A percentile compares a stretch with the other conserved stretches of the same genome.
phyloP scores from a whole-genome alignment of 2,113 vertebrate genomes.

The Salminus brasiliensis region DNA sequence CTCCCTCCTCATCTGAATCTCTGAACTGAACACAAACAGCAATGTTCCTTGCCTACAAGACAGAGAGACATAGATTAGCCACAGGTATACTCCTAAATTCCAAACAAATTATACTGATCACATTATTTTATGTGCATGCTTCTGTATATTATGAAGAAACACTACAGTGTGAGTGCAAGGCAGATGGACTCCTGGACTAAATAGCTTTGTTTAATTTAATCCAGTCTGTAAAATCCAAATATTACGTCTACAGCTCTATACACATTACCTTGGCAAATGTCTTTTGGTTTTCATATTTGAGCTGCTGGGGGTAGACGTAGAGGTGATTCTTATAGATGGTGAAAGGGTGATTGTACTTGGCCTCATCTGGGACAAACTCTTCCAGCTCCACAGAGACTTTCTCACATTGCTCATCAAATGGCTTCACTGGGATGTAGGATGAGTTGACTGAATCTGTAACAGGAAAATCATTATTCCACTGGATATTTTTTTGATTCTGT shows the following conservation, averaged over 20 bases:
- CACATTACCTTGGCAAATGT: slow-evolving; percentile 92
- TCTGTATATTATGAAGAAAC: too few species aligned
- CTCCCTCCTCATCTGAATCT: slow-evolving; percentile 90
- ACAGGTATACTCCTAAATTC: neutral
- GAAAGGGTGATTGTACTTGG: slow-evolving; percentile 92
- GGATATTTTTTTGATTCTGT: neutral
- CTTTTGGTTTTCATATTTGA: slow-evolving; percentile 98
- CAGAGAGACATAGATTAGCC: neutral
- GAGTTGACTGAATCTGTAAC: slow-evolving; percentile 88
- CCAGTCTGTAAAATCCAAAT: neutral
- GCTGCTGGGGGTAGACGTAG: slow-evolving; percentile 89
- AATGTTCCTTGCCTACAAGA: slow-evolving; percentile 89
- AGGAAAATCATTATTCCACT: neutral
- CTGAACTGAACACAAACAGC: slow-evolving; percentile 90
- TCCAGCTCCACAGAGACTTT: slow-evolving; percentile 87
- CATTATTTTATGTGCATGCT: neutral
- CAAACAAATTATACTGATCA: neutral
- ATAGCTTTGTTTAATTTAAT: neutral
- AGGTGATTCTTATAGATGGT: slow-evolving; percentile 94
- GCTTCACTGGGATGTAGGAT: slow-evolving; percentile 90
- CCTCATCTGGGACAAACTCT: slow-evolving; percentile 91
- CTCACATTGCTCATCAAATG: slow-evolving; percentile 85
- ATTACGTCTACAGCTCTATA: neutral
- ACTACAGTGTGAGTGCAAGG: neutral
- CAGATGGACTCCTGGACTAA: neutral